Base-by-base conservation (phyloP, 2,113 vertebrate species). In the Mesocricetus auratus region DNA sequence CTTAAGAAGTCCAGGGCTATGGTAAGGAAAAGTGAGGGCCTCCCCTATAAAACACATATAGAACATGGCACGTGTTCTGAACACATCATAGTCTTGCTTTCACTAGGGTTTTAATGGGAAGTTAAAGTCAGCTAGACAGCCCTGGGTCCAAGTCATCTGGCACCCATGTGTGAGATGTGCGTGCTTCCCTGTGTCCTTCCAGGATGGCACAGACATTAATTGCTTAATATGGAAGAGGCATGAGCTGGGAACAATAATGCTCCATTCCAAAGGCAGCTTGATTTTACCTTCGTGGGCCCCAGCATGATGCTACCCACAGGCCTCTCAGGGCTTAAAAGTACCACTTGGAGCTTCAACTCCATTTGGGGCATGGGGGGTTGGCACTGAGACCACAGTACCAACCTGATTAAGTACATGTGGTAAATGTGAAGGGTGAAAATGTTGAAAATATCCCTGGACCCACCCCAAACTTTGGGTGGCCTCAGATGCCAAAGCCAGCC, bases 141-240 rank as follows among this genome's bases (percentile, higher is more conserved):
- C 89, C 75, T 88, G 77, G 22, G 15, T 93, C 95, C 91, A 96
- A 94, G 96, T 91, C 98, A 98, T 98, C 97, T 98, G 98, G 97
- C 42, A 9, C 78, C 96, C 98, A 97, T 95, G 93, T 98, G 98
- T 96, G 69, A 69, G 74, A 89, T 86, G 96, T 97, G 97, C 96
- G 98, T 98, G 98, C 96, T 88, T 96, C 87, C 47, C 95, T 64
- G 24, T 77, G 75, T 97, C 96, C 91, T 97, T 83, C 31, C 45
- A 93, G 89, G 96, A 97, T 96, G 94, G 96, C 91, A 97, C 93
- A 96, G 94, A 96, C 94, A 97, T 93, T 98, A 97, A 97, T 96
- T 97, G 85, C 94, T 97, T 97, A 96, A 96, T 96, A 93, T 93
- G 94, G 93, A 97, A 94, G 96, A 94, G 89, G 74, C 94, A 78